Evolutionary conservation across 2,888 invertebrate species (phyloP), one percentile per base, ranked within the genome.

Genomic region (Sminthurinus aureus): DNA sequence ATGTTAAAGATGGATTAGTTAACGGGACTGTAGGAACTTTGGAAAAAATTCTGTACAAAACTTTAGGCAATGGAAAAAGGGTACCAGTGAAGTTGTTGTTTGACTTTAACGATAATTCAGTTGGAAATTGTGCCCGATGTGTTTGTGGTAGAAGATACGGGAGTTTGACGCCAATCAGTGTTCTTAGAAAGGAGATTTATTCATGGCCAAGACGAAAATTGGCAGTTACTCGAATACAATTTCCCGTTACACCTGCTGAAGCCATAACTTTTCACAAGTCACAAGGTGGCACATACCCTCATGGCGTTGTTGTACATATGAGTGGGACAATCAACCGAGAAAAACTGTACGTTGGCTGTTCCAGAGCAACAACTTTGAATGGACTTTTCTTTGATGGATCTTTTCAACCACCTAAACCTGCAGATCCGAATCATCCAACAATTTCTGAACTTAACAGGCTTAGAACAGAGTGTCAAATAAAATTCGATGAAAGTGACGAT

Each of bases 21-120:
- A 88, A 88, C 82, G 87, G 87, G 12, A n/a, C 86, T 0, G 84
- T 81, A 0, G 87, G 87, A 20, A 80, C 69, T 3, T 38, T 88
- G n/a, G 73, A 24, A 51, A 79, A 82, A 66, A 77, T 77, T 13
- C 20, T 76, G 12, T 78, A 82, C 12, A 50, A 22, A 22, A 24
- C 75, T 18, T 13, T 52, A 8, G 12, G 4, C 9, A 71, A 58
- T 22, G 76, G 73, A 11, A 2, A 15, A 13, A 20, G 50, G 20
- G 73, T 20, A 1, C 83, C 85, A 1, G 79, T n/a, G 0, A 8
- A 20, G 0, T 77, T 81, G 8, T 86, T 85, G 83, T 73, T 86
- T 24, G 51, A 83, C 0, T 87, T 87, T 80, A n/a, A 75, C 18
- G 69, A 85, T 58, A 0, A 73, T 38, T 11, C 50, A 0, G 77